phyloP scores from a whole-genome alignment of 1,140 invertebrate species.

The Drosophila quadrilineata region DNA sequence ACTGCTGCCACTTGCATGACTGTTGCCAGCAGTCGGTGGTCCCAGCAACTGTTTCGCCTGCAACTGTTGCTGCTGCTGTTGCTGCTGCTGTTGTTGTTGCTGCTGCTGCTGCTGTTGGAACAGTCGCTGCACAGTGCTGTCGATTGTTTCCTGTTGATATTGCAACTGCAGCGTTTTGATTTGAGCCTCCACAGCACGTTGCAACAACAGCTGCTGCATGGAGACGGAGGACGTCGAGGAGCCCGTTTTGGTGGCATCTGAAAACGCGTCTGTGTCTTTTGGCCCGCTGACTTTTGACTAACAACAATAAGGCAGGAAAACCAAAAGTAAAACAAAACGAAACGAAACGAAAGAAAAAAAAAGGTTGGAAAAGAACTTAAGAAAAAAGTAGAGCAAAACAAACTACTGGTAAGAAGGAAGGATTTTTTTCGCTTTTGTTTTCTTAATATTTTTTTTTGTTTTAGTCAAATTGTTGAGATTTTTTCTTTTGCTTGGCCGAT shows the following conservation, averaged over 20 bases:
- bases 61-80: constrained; percentile 22
- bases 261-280: constrained; percentile 59
- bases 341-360: constrained; percentile 50
- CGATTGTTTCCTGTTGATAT: constrained; percentile 57
- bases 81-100: constrained; percentile 29
- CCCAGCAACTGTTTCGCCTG: constrained; percentile 19
- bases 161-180: constrained; percentile 56
- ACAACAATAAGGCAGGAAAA: constrained; percentile 21
- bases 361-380: constrained; percentile 45
- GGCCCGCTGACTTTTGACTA: constrained; percentile 33
- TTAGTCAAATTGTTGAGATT: constrained; percentile 78
- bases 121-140: constrained; percentile 59
- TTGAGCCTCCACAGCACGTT: constrained; percentile 65
- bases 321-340: constrained; percentile 49
- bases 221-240: constrained; percentile 22
- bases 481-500: constrained; percentile 81
- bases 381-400: constrained; percentile 65
- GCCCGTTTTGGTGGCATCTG: constrained; percentile 40
- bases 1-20: neutral
- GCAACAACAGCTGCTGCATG: constrained; percentile 63
- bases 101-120: constrained; percentile 65
- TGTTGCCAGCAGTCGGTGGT: constrained; percentile 6
- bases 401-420: constrained; percentile 74
- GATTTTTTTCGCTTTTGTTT: constrained; percentile 61
- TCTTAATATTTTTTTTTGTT: constrained; percentile 10